phyloP scores from a whole-genome alignment of 2,888 invertebrate genomes.

The Nineta flava region DNA sequence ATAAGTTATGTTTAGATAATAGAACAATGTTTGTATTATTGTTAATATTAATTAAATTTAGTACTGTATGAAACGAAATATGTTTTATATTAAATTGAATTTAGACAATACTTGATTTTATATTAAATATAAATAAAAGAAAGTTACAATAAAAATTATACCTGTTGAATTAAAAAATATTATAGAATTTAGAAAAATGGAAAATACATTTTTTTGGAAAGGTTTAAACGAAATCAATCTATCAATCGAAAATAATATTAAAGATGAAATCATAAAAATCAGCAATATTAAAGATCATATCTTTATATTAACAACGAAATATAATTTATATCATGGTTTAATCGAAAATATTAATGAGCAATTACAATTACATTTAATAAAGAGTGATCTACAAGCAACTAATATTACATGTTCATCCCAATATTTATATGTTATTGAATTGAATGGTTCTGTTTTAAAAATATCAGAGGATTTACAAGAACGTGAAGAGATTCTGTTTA shows the following conservation, averaged over 20 bases:
- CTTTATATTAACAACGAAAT: slow-evolving; percentile 28
- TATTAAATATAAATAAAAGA: too few relatives aligned
- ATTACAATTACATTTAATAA: slow-evolving; percentile 29
- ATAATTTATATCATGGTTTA: slow-evolving; percentile 28
- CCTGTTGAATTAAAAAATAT: not conserved
- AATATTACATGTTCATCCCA: slow-evolving; percentile 46
- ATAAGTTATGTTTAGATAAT: too few relatives aligned
- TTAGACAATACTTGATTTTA: too few relatives aligned
- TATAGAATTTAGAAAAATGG: not conserved
- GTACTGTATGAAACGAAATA: too few relatives aligned
- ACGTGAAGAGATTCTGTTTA: slow-evolving; percentile 40
- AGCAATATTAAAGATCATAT: slow-evolving; percentile 29
- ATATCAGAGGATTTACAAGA: slow-evolving; percentile 31
- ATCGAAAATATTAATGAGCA: slow-evolving; percentile 21
- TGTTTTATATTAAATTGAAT: too few relatives aligned
- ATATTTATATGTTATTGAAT: slow-evolving; percentile 42
- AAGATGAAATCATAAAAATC: slow-evolving; percentile 26
- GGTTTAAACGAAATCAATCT: not conserved
- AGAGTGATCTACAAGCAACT: slow-evolving; percentile 35
- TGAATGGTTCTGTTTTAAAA: slow-evolving; percentile 42
- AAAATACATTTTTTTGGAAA: slow-evolving; percentile 4
- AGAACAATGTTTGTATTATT: too few relatives aligned
- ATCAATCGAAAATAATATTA: slow-evolving; percentile 8
- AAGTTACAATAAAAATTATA: not conserved
- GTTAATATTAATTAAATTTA: too few relatives aligned